Conservation (phyloP, 2,888 invertebrate genomes). For the Noctua fimbriata region DNA sequence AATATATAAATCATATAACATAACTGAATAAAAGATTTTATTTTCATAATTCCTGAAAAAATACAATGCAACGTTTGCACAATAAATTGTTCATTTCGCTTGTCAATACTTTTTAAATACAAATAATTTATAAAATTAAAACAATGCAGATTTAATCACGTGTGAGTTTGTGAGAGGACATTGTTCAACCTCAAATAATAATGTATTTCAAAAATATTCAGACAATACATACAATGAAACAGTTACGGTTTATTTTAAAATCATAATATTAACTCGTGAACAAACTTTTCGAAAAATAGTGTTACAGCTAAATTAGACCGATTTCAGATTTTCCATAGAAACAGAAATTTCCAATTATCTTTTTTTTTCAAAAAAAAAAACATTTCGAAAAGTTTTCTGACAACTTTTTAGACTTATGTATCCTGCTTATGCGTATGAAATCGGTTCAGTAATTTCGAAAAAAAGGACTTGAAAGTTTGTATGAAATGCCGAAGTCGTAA, state of each 20-base stretch:
- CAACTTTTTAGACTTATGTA: too few relatives aligned
- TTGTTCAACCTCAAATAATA: not conserved
- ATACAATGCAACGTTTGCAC: not conserved
- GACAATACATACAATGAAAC: not conserved
- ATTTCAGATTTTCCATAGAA: too few relatives aligned
- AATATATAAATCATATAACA: not conserved
- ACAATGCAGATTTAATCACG: not conserved
- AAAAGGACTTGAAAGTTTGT: too few relatives aligned
- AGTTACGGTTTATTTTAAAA: constrained; percentile 1
- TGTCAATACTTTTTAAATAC: not conserved
- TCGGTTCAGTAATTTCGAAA: too few relatives aligned
- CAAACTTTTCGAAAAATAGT: too few relatives aligned
- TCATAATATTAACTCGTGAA: not conserved
- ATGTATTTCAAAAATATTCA: not conserved
- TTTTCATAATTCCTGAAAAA: not conserved
- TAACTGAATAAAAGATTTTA: not conserved
- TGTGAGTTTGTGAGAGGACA: not conserved
- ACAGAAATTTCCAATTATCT: too few relatives aligned
- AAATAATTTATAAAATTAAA: not conserved
- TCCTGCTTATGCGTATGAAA: too few relatives aligned
- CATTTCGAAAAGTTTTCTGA: too few relatives aligned
- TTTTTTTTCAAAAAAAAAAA: too few relatives aligned
- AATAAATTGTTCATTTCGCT: not conserved
- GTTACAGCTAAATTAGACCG: too few relatives aligned
- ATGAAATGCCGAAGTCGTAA: too few relatives aligned